Evolutionary conservation across 2,797 vertebrate species (phyloP).

Genomic region (Hippocampus kuda): DNA sequence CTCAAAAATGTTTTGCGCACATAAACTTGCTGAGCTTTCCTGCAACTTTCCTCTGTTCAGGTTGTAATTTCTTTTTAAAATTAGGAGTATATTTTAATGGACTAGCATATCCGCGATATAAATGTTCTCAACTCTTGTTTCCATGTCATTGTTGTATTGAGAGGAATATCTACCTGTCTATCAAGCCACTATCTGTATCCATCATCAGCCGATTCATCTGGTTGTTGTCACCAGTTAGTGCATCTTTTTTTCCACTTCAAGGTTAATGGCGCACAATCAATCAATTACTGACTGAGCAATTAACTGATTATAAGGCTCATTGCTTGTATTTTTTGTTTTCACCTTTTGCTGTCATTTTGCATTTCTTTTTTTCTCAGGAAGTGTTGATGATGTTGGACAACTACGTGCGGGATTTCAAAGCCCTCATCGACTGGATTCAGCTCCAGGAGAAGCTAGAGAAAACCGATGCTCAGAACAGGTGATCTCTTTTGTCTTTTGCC

Average conservation of each 20-base stretch:
- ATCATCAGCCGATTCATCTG: neutral
- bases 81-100: neutral
- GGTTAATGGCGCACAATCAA: neutral
- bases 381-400: slow-evolving; percentile 99
- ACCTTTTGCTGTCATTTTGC: neutral
- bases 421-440: slow-evolving; percentile 97
- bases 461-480: slow-evolving; percentile 98
- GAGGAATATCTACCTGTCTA: neutral
- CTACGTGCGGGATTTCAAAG: slow-evolving; percentile 97
- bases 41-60: neutral
- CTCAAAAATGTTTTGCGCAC: neutral
- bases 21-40: neutral
- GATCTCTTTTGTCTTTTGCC: slow-evolving; percentile 31
- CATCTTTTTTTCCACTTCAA: neutral
- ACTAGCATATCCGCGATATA: neutral
- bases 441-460: slow-evolving; percentile 98
- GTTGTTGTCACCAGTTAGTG: neutral
- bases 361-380: slow-evolving; percentile 65
- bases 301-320: too few species aligned
- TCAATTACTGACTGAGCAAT: neutral
- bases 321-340: neutral
- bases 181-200: too few species aligned
- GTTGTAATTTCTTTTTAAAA: too few species aligned
- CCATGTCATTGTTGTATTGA: neutral
- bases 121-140: neutral